Evolutionary conservation across 1,140 invertebrate genomes (phyloP).

Genomic region (Pseudomyrmex sp.): DNA sequence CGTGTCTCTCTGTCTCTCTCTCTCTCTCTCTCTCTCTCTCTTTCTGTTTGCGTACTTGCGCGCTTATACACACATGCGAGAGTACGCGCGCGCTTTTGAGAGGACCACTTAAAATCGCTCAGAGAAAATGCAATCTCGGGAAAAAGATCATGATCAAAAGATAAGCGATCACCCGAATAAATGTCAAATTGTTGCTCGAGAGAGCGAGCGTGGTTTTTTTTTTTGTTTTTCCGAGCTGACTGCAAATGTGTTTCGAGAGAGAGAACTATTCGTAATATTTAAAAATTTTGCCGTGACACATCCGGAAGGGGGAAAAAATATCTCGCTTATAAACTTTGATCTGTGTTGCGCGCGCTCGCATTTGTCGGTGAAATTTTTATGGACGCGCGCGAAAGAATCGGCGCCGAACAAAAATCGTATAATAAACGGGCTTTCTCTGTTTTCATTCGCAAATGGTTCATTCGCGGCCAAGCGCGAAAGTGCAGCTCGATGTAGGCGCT

Average conservation of each 20-base stretch:
- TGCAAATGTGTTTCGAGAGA: no score
- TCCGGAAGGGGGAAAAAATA: no score
- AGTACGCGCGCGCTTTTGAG: not conserved
- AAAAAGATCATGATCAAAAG: not conserved
- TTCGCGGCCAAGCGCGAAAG: constrained; percentile 13
- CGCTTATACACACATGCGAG: constrained; percentile 5
- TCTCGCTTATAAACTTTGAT: no score
- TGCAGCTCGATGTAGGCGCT: constrained; percentile 28
- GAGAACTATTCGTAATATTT: no score
- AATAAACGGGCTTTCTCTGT: not conserved
- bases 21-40: not conserved
- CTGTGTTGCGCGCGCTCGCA: no score
- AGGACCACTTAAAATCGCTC: not conserved
- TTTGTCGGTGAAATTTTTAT: not conserved
- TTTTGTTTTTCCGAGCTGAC: no score
- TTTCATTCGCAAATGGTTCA: not conserved
- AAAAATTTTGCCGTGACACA: no score
- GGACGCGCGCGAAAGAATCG: no score
- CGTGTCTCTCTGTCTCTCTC: not conserved
- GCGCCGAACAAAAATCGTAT: no score
- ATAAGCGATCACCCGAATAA: not conserved
- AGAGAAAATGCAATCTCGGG: not conserved
- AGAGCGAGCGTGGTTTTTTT: no score
- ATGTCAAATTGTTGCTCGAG: not conserved
- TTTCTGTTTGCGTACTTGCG: not conserved